A percentile compares a stretch with the other conserved stretches of the same genome.
These are phyloP conservation scores for Homarus gammarus DNA, from an alignment of 2,888 invertebrate genomes.

Conservation along the genomic window DNA sequence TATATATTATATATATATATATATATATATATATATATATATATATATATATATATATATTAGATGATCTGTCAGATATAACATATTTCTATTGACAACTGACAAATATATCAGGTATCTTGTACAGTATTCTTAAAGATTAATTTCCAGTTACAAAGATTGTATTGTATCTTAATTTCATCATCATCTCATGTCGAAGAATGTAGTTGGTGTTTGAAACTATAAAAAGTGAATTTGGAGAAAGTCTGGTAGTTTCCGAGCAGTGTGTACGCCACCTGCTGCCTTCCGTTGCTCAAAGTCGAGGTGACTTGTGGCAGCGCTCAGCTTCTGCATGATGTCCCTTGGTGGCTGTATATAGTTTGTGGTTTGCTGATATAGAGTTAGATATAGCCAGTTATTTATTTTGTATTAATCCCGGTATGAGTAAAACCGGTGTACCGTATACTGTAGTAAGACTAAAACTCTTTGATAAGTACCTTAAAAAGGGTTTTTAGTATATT, in stretches of 20 bases:
- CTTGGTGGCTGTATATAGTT: background rate
- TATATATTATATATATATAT: no score
- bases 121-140: background rate
- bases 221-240: background rate
- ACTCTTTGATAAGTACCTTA: background rate
- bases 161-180: background rate
- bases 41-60: no score
- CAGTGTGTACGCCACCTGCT: constrained; percentile 1
- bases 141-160: background rate
- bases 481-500: background rate
- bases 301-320: constrained; percentile 39
- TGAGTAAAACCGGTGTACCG: background rate
- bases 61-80: no score
- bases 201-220: background rate
- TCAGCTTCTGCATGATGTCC: constrained; percentile 21
- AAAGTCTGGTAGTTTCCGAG: background rate
- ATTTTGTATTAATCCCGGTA: background rate
- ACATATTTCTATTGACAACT: background rate
- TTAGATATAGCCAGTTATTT: background rate
- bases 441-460: background rate
- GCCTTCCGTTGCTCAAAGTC: constrained; percentile 47
- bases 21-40: no score
- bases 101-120: background rate
- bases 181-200: background rate
- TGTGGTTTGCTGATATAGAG: background rate